Conservation (phyloP, 30 jellyfish, hydroid and myxozoan species). For the Aurelia sp. region DNA sequence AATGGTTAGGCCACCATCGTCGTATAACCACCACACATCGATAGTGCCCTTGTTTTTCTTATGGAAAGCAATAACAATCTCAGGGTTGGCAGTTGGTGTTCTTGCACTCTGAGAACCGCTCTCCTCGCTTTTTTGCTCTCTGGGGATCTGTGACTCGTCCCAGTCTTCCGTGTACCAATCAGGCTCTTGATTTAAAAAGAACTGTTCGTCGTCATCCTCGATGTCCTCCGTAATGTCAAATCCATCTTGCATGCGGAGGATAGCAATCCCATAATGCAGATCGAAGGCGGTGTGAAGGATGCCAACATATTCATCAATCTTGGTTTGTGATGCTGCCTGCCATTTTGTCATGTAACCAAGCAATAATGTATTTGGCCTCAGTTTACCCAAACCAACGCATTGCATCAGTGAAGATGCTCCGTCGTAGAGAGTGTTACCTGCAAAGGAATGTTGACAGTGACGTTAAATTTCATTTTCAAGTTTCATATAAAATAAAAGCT, state of each 20-base stretch:
- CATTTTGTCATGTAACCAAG: conserved; percentile 93
- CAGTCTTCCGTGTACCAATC: conserved; percentile 98
- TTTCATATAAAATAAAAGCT: too few relatives aligned
- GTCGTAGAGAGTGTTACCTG: conserved; percentile 75
- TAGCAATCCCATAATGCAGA: conserved; percentile 79
- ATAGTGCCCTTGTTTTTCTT: conserved; percentile 88
- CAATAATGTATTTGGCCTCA: conserved; percentile 82
- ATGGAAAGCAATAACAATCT: conserved; percentile 81
- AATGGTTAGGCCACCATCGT: conserved; percentile 96
- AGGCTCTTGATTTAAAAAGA: conserved; percentile 85
- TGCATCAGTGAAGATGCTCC: conserved; percentile 90
- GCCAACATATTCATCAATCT: conserved; percentile 77
- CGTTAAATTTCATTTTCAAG: too few relatives aligned
- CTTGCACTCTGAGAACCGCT: conserved; percentile 56
- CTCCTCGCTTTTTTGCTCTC: conserved; percentile 62
- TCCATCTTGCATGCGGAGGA: conserved; percentile 87
- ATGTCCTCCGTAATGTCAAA: conserved; percentile 89
- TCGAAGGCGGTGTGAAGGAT: conserved; percentile 81
- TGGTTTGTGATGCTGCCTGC: conserved; percentile 61
- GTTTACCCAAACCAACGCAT: conserved; percentile 89
- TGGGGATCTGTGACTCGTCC: conserved; percentile 89
- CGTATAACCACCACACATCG: conserved; percentile 98
- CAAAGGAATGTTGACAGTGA: neutral
- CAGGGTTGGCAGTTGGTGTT: conserved; percentile 66
- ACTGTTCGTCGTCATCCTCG: conserved; percentile 75